Base-by-base conservation (phyloP, 2,888 invertebrate genomes). In the Eilema depressum region DNA sequence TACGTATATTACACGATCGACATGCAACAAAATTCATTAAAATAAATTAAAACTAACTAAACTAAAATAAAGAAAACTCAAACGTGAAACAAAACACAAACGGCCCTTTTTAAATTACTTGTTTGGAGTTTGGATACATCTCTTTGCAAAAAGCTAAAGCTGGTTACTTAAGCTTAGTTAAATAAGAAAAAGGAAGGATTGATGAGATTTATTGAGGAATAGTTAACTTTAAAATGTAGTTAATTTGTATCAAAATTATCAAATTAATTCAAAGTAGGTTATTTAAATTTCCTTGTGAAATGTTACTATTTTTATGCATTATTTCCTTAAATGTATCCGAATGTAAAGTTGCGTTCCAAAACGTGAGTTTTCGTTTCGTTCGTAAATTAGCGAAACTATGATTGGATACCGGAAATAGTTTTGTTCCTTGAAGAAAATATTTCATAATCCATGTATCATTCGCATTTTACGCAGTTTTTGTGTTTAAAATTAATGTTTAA, bases 21-120 rank as follows among this genome's bases (percentile, higher is more conserved):
- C 10, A 25, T 28, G 28, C 41, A 33, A 66, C 11, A 26, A 37
- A 66, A 59, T 57, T 14, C 41, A 66, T 33, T 28, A 63, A 63
- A 71, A 59, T 66, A 59, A 67, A 59, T n/a, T 63, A 60, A 66
- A 75, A 63, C 66, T 63, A 66, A 75, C 47, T 63, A 59, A 59
- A 26, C 11, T 59, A 61, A 61, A 61, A 30, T n/a, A 61, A 73
- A 74, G 73, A 75, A 77, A 72, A 74, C 65, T 37, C 33, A 59
- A 57, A 41, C 41, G 66, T 30, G 28, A 64, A 79, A 82, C 81
- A 83, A 80, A 83, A 86, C 77, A 83, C 67, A 86, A 89, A 88
- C 87, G 86, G 83, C 84, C 83, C 84, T 88, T 88, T 89, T 82
- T 73, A 69, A 75, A 78, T 69, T 17, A 12, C 8, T 23, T 28